Evolutionary conservation across 2,888 invertebrate species (phyloP).

Genomic region (Drosophila pseudotalamancana): DNA sequence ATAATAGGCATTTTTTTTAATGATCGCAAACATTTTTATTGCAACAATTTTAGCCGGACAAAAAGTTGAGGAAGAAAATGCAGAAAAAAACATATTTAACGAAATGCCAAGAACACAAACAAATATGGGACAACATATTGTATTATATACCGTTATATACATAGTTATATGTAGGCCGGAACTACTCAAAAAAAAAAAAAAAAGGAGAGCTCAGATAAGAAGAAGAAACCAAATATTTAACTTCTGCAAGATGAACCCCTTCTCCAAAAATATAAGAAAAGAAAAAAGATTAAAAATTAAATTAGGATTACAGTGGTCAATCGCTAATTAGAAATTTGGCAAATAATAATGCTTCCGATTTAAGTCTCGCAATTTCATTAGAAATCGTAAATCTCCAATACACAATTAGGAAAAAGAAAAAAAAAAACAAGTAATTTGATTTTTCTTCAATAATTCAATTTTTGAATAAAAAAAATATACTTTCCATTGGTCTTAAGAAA

Average conservation of each 20-base stretch:
- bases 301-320: background rate
- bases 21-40: constrained; percentile 42
- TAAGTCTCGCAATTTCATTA: background rate
- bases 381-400: background rate
- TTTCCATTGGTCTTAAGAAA: constrained; percentile 1
- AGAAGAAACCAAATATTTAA: background rate
- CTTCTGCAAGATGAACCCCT: background rate
- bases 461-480: background rate
- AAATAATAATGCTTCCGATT: background rate
- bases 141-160: constrained; percentile 53
- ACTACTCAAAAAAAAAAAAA: constrained; percentile 6
- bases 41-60: constrained; percentile 52
- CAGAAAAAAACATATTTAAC: background rate
- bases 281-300: background rate
- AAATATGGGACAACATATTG: constrained; percentile 42
- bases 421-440: too few species aligned
- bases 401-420: background rate
- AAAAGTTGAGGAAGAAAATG: background rate
- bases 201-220: background rate
- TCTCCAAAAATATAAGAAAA: background rate
- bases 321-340: background rate
- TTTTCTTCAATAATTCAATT: background rate
- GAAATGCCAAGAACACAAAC: constrained; percentile 16
- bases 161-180: constrained; percentile 27
- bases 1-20: constrained; percentile 62